Conservation (phyloP, 2,797 vertebrate species). For the Clamator glandarius region DNA sequence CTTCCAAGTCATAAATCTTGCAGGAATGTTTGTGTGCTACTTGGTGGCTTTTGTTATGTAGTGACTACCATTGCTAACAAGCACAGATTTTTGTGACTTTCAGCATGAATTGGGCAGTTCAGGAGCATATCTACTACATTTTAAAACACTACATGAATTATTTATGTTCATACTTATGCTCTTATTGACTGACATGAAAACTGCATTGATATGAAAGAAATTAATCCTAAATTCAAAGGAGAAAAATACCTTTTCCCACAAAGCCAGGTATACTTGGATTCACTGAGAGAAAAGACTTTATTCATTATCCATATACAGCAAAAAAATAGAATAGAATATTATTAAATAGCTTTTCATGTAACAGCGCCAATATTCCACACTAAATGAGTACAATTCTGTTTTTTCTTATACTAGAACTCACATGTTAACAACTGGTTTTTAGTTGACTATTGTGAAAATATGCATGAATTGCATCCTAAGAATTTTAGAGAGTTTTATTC, state of each 20-base stretch:
- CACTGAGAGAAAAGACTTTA: background rate
- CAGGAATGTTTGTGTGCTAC: background rate
- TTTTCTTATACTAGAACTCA: background rate
- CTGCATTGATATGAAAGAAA: background rate
- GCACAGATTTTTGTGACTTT: background rate
- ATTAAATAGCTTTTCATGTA: background rate
- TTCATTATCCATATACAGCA: background rate
- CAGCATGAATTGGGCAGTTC: background rate
- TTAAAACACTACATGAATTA: background rate
- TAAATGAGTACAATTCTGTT: background rate
- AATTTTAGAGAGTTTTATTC: background rate
- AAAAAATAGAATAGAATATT: background rate
- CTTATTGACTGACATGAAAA: background rate
- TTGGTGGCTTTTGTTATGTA: background rate
- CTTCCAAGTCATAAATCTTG: background rate
- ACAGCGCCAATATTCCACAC: background rate
- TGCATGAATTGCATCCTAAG: background rate
- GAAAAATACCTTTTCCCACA: background rate
- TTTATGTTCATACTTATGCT: background rate
- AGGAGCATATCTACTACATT: background rate
- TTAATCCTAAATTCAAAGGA: background rate
- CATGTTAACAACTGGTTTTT: background rate
- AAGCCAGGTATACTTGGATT: background rate
- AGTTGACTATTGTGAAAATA: background rate
- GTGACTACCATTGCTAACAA: background rate